A percentile compares a stretch with the other conserved stretches of the same genome.
Evolutionary conservation across 2,888 invertebrate genomes (phyloP).

Genomic region (Lasius platythorax): DNA sequence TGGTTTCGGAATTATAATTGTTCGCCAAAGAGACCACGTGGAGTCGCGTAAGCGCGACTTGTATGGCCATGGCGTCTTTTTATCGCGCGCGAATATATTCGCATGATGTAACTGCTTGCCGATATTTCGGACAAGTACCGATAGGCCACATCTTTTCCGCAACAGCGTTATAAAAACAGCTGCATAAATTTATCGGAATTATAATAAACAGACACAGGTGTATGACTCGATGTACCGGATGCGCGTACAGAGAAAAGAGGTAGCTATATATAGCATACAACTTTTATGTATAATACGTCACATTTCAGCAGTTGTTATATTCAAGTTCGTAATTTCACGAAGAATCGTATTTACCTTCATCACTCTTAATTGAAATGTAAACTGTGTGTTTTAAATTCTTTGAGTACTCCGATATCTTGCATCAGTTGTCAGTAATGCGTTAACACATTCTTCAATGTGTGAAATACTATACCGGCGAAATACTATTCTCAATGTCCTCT

Average conservation of each 20-base stretch:
- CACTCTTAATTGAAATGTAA: background rate
- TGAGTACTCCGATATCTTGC: background rate
- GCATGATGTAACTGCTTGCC: slow-evolving; percentile 71
- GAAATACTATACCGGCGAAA: background rate
- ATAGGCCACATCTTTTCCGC: background rate
- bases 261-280: background rate
- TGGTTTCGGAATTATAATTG: background rate
- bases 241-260: background rate
- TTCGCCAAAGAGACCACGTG: slow-evolving; percentile 14
- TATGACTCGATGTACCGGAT: background rate
- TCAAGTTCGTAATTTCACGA: background rate
- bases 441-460: slow-evolving; percentile 9
- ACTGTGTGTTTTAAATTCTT: background rate
- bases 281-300: background rate
- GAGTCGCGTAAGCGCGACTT: slow-evolving; percentile 65
- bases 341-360: background rate
- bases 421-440: background rate
- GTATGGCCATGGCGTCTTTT: slow-evolving; percentile 66
- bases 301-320: background rate
- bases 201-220: slow-evolving; percentile 24
- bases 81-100: slow-evolving; percentile 46
- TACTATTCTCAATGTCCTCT: background rate
- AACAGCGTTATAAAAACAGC: background rate
- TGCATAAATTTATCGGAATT: background rate
- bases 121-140: slow-evolving; percentile 64